phyloP scores from a whole-genome alignment of 2,797 vertebrate species.

The Spinus pinus region DNA sequence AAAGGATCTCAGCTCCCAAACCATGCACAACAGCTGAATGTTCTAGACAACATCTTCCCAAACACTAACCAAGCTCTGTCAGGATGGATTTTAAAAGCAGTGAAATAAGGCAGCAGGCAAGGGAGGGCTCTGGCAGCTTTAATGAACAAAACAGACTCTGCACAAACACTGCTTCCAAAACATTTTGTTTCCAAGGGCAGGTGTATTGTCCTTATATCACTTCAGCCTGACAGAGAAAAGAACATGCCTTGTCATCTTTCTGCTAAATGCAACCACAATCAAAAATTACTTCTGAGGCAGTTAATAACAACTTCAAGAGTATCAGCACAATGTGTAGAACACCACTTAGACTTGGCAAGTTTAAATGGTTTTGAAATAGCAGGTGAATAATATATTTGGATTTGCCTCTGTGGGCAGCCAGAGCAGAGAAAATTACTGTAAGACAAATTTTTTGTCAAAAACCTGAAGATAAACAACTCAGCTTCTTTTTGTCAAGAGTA shows the following conservation, averaged over 20 bases:
- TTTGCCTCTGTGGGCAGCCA: conserved; percentile 36
- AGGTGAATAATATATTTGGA: conserved; percentile 57
- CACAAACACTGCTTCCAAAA: background rate
- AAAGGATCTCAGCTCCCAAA: background rate
- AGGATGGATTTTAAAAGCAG: background rate
- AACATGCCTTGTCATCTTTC: conserved; percentile 54
- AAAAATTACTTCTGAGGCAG: conserved; percentile 54
- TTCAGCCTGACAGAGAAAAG: conserved; percentile 13
- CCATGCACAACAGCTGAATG: background rate
- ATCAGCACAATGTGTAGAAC: conserved; percentile 60
- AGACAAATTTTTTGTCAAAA: conserved; percentile 39
- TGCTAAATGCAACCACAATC: conserved; percentile 38
- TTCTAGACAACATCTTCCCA: background rate
- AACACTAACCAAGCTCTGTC: background rate
- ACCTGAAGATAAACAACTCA: conserved; percentile 42
- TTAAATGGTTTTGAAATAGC: conserved; percentile 57
- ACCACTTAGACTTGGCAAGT: conserved; percentile 43
- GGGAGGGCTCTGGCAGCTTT: background rate
- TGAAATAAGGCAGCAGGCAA: background rate
- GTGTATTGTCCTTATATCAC: background rate
- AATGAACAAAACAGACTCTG: background rate
- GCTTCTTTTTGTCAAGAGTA: conserved; percentile 42
- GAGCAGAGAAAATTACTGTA: conserved; percentile 54
- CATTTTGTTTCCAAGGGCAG: background rate
- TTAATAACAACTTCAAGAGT: conserved; percentile 57